phyloP scores from a whole-genome alignment of 2,888 invertebrate species.

The Ramazzottius varieornatus region DNA sequence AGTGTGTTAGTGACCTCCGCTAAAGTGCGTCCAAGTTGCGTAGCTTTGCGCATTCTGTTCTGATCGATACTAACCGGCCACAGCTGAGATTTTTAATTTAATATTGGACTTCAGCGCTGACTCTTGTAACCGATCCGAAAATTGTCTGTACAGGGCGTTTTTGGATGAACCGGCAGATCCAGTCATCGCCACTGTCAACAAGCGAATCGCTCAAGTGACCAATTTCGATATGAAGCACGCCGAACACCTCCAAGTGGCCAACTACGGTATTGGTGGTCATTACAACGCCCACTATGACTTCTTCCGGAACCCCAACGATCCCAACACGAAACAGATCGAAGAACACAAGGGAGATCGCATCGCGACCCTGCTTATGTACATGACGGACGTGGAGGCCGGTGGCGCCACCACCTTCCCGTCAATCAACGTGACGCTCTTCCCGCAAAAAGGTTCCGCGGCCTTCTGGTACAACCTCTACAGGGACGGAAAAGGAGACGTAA shows the following conservation, averaged over 20 bases:
- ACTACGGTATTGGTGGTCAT: conserved; percentile 93
- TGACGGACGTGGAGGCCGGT: conserved; percentile 86
- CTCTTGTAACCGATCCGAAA: too few species aligned
- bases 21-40: not conserved
- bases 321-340: conserved; percentile 20
- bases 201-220: conserved; percentile 56
- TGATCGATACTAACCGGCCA: too few species aligned
- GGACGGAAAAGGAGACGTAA: conserved; percentile 8
- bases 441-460: conserved; percentile 10
- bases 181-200: conserved; percentile 43
- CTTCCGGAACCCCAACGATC: conserved; percentile 19
- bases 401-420: conserved; percentile 90
- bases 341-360: conserved; percentile 21
- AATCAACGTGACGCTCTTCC: conserved; percentile 42
- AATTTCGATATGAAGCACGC: conserved; percentile 59
- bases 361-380: conserved; percentile 33
- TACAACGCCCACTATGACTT: conserved; percentile 84
- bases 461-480: conserved; percentile 10
- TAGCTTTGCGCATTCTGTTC: too few species aligned
- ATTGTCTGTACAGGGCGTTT: conserved; percentile 64
- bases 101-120: not conserved
- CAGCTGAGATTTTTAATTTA: not conserved
- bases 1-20: not conserved
- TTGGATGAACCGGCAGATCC: conserved; percentile 53
- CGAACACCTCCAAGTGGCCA: conserved; percentile 76